A percentile compares a stretch with the other conserved stretches of the same genome.
Evolutionary conservation across 2,113 vertebrate species (phyloP).

Genomic region (Lucifuga dentata): DNA sequence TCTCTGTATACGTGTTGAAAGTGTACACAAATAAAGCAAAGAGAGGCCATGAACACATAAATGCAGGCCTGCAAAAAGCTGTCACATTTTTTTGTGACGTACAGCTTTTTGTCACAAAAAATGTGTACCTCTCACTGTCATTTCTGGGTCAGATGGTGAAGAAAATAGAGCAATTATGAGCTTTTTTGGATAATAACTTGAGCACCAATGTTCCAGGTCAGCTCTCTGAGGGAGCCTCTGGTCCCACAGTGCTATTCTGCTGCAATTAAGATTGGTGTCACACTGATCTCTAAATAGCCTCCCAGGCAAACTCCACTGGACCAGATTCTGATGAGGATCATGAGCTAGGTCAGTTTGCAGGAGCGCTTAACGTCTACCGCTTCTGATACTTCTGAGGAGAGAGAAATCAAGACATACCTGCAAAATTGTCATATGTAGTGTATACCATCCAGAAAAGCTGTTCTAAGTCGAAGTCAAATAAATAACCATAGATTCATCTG

Average conservation of each 20-base stretch:
- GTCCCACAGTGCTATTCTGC: conserved; percentile 58
- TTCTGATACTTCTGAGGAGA: neutral
- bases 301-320: conserved; percentile 50
- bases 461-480: no score
- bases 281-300: conserved; percentile 68
- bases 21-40: neutral
- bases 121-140: neutral
- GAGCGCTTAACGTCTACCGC: neutral
- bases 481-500: neutral
- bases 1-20: no score
- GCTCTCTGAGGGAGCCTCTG: conserved; percentile 57
- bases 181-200: conserved; percentile 72
- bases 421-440: neutral
- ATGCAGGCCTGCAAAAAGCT: neutral
- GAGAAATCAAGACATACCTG: neutral
- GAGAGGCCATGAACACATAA: neutral
- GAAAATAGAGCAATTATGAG: conserved; percentile 69
- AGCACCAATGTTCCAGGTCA: conserved; percentile 73
- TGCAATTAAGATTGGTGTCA: conserved; percentile 75
- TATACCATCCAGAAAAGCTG: neutral
- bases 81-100: no score
- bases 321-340: conserved; percentile 55
- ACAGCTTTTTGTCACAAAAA: conserved; percentile 31
- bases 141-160: conserved; percentile 56
- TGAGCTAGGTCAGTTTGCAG: conserved; percentile 40